phyloP scores from a whole-genome alignment of 2,113 vertebrate genomes.

The Grammomys surdaster region DNA sequence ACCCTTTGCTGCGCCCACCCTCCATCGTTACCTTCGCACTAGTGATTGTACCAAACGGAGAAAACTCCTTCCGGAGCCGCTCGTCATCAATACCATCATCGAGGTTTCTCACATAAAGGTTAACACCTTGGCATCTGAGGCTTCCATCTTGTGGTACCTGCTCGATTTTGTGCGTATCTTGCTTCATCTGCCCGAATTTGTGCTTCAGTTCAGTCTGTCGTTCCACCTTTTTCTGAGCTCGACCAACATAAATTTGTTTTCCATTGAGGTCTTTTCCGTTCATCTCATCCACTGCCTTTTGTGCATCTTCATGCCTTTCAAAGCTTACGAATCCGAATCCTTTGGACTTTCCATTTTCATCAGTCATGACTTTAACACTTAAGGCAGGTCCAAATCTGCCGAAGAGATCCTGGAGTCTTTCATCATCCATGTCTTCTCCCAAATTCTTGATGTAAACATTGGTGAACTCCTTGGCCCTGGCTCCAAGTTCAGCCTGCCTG shows the following conservation, averaged over 20 bases:
- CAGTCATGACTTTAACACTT: neutral
- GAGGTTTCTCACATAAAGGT: conserved; percentile 13
- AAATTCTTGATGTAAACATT: conserved; percentile 39
- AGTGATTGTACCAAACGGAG: neutral
- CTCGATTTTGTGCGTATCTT: neutral
- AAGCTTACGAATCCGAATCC: conserved; percentile 11
- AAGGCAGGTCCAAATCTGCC: neutral
- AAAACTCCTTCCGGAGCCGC: neutral
- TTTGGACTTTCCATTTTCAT: neutral
- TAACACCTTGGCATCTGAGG: neutral
- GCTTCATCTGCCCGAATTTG: neutral
- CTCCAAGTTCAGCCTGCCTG: neutral
- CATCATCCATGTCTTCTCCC: neutral
- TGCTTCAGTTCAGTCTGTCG: conserved; percentile 3
- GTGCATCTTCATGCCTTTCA: neutral
- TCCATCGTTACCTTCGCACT: conserved; percentile 12
- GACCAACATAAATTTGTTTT: neutral
- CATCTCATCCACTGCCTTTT: neutral
- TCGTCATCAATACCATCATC: neutral
- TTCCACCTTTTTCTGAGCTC: neutral
- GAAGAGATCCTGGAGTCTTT: neutral
- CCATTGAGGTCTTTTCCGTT: neutral
- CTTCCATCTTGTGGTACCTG: neutral
- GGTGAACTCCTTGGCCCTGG: neutral
- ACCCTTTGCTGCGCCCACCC: conserved; percentile 13